Base-by-base conservation (phyloP, 2,797 vertebrate genomes). In the Stomatorhinus walkeri region DNA sequence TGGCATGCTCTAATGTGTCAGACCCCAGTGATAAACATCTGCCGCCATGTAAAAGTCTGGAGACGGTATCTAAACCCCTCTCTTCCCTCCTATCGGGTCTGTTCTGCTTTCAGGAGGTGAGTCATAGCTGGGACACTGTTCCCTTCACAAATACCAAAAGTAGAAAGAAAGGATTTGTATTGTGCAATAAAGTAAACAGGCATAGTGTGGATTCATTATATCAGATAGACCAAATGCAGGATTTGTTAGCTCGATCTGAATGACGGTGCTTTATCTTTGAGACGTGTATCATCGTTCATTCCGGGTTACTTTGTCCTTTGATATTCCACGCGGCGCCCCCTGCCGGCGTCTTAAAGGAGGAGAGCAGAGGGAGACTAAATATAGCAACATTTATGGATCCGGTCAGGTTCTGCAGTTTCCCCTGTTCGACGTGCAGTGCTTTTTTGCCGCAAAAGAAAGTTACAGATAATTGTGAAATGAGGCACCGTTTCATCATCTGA, bases 1-100 rank as follows among this genome's bases (percentile, higher is more conserved):
- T 12, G 36, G 83, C 46, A 43, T 14, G 91, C 87, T 89, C 49
- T 36, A 76, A 90, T 91, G 88, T 91, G 92, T 93, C 92, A 92
- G 84, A 40, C 12, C 48, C 19, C 43, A 52, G 54, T 89, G 90
- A 87, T 89, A 90, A 85, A 86, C 89, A 90, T 90, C 85, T 88
- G 89, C 54, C 59, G 16, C 46, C 46, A 28, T 51, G 28, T 22
- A 84, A 22, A 86, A 72, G 84, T 76, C 83, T 86, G 88, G 76
- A 56, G 87, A 79, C 14, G 32, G 52, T 85, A 86, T 89, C 52
- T 86, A 2, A 83, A 61, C 48, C 83, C 68, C 68, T 88, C 24
- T 48, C 51, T 40, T 72, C 68, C 51, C 49, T 52, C 32, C 16
- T 85, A 32, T 32, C 3, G 5, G n/a, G 5, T 52, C 88, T 87